These are phyloP conservation scores for Hirtodrosophila histrioides DNA, from an alignment of 2,888 invertebrate genomes.

Conservation along the genomic window DNA sequence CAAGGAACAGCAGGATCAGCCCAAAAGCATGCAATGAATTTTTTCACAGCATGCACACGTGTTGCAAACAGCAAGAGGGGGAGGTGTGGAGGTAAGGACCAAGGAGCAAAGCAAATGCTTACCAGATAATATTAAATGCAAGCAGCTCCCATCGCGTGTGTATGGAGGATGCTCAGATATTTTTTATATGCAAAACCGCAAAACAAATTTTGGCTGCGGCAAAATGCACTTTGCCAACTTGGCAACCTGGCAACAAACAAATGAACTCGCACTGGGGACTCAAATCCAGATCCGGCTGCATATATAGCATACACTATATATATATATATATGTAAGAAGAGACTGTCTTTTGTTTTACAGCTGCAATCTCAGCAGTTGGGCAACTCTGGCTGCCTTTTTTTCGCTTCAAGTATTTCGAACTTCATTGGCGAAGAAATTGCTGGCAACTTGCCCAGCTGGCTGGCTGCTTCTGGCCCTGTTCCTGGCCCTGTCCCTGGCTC, in stretches of 20 bases:
- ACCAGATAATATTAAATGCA: constrained; percentile 60
- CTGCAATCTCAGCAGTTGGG: constrained; percentile 57
- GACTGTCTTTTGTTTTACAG: constrained; percentile 46
- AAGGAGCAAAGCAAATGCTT: constrained; percentile 51
- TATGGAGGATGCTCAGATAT: constrained; percentile 49
- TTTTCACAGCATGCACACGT: constrained; percentile 52
- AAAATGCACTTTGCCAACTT: constrained; percentile 72
- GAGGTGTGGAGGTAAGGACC: constrained; percentile 8
- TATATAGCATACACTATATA: constrained; percentile 2
- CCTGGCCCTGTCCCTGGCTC: not conserved
- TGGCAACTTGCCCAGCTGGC: constrained; percentile 57
- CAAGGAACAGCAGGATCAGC: constrained; percentile 16
- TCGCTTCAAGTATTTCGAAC: constrained; percentile 61
- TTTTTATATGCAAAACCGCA: constrained; percentile 71
- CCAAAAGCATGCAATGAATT: constrained; percentile 54
- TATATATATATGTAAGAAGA: constrained; percentile 4
- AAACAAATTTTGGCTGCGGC: constrained; percentile 75
- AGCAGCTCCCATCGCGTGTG: constrained; percentile 42
- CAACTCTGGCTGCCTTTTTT: constrained; percentile 37
- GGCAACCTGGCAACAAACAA: constrained; percentile 72
- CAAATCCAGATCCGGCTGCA: constrained; percentile 23
- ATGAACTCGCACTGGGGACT: constrained; percentile 66
- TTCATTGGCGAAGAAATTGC: constrained; percentile 58
- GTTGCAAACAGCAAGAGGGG: constrained; percentile 13
- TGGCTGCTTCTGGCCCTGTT: constrained; percentile 9